A percentile compares a stretch with the other conserved stretches of the same genome.
These are phyloP conservation scores for Greenwoodochromis staneri DNA, from an alignment of 2,113 vertebrate genomes.

Conservation along the genomic window DNA sequence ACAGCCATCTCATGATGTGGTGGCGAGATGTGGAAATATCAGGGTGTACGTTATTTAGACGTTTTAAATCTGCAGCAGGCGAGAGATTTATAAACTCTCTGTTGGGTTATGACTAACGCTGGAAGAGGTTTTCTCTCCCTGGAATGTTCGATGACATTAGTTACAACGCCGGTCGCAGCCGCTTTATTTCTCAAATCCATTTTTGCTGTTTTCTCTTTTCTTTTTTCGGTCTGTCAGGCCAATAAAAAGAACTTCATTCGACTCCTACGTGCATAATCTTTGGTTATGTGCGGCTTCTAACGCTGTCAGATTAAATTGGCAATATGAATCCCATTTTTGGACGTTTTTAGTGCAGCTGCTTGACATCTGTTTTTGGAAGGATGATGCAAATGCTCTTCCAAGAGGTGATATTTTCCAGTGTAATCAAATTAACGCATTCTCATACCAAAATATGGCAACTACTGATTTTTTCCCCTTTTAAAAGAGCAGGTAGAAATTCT, in stretches of 20 bases:
- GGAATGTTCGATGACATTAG: slow-evolving; percentile 37
- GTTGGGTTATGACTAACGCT: background rate
- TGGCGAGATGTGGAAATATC: slow-evolving; percentile 46
- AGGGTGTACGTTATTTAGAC: slow-evolving; percentile 32
- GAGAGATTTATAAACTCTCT: slow-evolving; percentile 47
- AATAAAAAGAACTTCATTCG: background rate
- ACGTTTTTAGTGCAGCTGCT: background rate
- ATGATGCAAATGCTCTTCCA: background rate
- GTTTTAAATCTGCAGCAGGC: slow-evolving; percentile 28
- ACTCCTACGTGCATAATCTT: background rate
- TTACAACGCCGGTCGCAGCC: background rate
- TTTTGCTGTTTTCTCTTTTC: background rate
- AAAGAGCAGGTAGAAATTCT: background rate
- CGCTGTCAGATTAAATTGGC: background rate
- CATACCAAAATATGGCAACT: background rate
- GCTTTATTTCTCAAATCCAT: background rate
- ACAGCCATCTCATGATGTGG: slow-evolving; percentile 31
- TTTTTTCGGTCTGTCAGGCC: background rate
- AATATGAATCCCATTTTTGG: background rate
- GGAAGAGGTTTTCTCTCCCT: slow-evolving; percentile 3
- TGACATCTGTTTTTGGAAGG: background rate
- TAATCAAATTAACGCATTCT: slow-evolving; percentile 6
- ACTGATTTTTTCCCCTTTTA: background rate
- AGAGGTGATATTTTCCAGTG: background rate
- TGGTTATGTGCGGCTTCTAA: background rate